Conservation (phyloP, 2,797 vertebrate genomes). For the Rhinichthys osculus region DNA sequence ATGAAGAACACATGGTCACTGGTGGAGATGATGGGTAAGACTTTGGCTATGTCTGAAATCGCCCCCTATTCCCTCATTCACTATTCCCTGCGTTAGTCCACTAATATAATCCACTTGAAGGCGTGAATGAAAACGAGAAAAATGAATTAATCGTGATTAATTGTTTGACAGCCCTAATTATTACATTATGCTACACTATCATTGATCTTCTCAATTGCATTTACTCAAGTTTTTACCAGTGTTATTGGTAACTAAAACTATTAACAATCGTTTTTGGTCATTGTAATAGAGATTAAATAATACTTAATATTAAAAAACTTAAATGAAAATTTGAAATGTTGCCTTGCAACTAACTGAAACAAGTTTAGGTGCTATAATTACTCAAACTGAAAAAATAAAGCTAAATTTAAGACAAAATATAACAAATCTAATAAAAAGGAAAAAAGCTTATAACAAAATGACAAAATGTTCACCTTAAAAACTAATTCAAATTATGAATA, state of each 20-base stretch:
- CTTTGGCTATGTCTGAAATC: too few species aligned
- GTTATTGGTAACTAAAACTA: background rate
- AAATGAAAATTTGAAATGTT: background rate
- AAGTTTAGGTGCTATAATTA: background rate
- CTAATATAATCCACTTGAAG: too few species aligned
- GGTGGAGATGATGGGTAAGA: constrained; percentile 93
- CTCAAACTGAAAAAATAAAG: background rate
- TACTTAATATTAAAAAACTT: background rate
- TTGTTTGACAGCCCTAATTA: too few species aligned
- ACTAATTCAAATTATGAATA: background rate
- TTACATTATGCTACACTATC: background rate
- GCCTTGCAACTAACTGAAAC: background rate
- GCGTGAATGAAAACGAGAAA: too few species aligned
- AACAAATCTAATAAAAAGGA: background rate
- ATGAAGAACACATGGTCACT: constrained; percentile 94
- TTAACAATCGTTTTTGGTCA: background rate
- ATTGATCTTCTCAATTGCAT: background rate
- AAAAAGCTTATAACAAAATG: too few species aligned
- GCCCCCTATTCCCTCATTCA: too few species aligned
- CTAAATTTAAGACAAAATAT: background rate
- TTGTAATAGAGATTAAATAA: background rate
- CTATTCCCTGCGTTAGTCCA: too few species aligned
- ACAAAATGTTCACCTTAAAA: too few species aligned
- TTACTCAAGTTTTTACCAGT: background rate
- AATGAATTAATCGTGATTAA: too few species aligned